phyloP scores from a whole-genome alignment of 2,888 invertebrate genomes.

The Drosophila mulleri region DNA sequence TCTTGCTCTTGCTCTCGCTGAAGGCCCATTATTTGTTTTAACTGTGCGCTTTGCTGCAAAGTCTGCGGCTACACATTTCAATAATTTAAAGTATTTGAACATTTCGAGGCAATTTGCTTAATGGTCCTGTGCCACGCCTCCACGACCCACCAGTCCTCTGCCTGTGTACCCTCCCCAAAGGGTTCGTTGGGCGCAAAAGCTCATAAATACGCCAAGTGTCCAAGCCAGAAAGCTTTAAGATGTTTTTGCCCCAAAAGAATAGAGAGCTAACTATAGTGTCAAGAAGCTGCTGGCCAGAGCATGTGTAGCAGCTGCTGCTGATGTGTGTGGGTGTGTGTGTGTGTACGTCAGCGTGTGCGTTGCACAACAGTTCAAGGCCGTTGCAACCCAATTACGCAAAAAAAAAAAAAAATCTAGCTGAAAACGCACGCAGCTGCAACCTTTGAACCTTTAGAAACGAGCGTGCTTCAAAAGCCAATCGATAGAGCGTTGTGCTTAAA shows the following conservation, averaged over 20 bases:
- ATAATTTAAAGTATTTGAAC: slow-evolving; percentile 74
- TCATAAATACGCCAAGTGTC: slow-evolving; percentile 47
- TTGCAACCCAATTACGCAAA: slow-evolving; percentile 77
- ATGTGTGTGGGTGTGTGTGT: slow-evolving; percentile 8
- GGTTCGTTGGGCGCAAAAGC: slow-evolving; percentile 17
- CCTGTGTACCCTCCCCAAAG: slow-evolving; percentile 14
- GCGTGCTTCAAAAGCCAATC: slow-evolving; percentile 3
- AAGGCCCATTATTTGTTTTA: slow-evolving; percentile 64
- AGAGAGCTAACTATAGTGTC: neutral
- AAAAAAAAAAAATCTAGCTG: slow-evolving; percentile 16
- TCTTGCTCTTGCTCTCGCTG: slow-evolving; percentile 19
- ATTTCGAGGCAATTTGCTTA: slow-evolving; percentile 74
- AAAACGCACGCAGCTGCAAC: slow-evolving; percentile 17
- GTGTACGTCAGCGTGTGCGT: slow-evolving; percentile 11
- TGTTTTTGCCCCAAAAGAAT: neutral
- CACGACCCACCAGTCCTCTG: neutral
- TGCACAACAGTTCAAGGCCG: slow-evolving; percentile 61
- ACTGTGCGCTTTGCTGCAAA: slow-evolving; percentile 47
- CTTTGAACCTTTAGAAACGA: slow-evolving; percentile 9
- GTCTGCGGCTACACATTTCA: slow-evolving; percentile 64
- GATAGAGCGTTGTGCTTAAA: slow-evolving; percentile 6
- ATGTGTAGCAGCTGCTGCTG: slow-evolving; percentile 43
- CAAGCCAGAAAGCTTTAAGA: slow-evolving; percentile 18
- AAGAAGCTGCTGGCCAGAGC: slow-evolving; percentile 30
- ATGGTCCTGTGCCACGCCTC: slow-evolving; percentile 49